Conservation (phyloP, 2,797 vertebrate species). For the Myotis pilosus region DNA sequence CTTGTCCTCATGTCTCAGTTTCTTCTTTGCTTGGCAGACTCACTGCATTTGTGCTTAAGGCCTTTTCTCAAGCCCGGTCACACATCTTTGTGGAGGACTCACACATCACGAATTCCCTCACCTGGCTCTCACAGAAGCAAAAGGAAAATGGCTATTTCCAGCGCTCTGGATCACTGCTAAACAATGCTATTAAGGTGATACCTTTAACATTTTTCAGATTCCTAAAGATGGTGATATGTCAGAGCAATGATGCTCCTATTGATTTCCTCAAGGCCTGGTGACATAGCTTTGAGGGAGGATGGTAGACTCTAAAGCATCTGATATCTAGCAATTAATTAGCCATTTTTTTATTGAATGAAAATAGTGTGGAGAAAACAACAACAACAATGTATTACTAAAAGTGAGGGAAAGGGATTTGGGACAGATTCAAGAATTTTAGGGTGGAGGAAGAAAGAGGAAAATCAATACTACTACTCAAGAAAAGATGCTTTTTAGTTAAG, state of each 20-base stretch:
- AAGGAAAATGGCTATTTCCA: conserved; percentile 86
- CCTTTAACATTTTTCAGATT: neutral
- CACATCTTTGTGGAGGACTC: conserved; percentile 86
- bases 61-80: conserved; percentile 84
- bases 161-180: conserved; percentile 86
- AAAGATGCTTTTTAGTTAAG: neutral
- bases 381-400: neutral
- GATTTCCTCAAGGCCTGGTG: neutral
- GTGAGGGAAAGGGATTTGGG: neutral
- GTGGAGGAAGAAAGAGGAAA: neutral
- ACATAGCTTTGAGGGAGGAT: neutral
- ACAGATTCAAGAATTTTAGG: neutral
- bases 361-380: neutral
- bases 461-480: neutral
- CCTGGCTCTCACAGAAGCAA: conserved; percentile 85
- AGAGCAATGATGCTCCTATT: neutral
- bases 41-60: conserved; percentile 93
- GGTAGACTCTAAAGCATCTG: neutral
- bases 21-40: conserved; percentile 84
- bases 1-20: neutral
- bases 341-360: neutral
- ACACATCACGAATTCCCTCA: conserved; percentile 81
- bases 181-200: conserved; percentile 89
- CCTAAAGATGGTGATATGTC: neutral
- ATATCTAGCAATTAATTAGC: neutral